These are phyloP conservation scores for Eurosta solidaginis DNA, from an alignment of 1,140 invertebrate species.

Conservation along the genomic window DNA sequence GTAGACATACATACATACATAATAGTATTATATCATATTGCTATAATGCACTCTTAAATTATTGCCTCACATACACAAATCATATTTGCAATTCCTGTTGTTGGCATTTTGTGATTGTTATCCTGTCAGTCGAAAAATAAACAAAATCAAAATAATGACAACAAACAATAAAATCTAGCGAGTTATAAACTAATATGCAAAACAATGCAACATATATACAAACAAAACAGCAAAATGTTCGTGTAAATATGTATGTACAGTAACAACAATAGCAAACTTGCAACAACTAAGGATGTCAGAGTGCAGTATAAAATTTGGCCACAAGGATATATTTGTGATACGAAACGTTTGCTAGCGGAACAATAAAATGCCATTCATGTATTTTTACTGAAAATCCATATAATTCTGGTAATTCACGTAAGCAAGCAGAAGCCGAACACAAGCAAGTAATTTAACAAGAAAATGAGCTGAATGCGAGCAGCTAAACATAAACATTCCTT, in stretches of 20 bases:
- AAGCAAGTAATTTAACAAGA: background rate
- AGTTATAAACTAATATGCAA: slow-evolving; percentile 6
- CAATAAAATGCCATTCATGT: slow-evolving; percentile 24
- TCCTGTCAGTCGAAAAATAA: slow-evolving; percentile 21
- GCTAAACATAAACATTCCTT: too few relatives aligned
- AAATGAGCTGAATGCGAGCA: too few relatives aligned
- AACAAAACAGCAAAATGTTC: background rate
- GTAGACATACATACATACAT: background rate
- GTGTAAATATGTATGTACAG: background rate
- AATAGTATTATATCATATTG: background rate
- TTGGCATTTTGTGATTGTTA: slow-evolving; percentile 21
- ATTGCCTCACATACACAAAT: slow-evolving; percentile 17
- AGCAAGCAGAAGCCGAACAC: background rate
- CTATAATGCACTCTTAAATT: slow-evolving; percentile 22
- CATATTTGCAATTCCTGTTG: slow-evolving; percentile 26
- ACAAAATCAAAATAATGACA: background rate
- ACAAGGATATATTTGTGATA: background rate
- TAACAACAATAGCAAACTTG: background rate
- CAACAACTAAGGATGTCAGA: background rate
- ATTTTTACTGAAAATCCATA: background rate
- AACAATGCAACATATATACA: background rate
- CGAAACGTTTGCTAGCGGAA: background rate
- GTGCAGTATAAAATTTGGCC: background rate
- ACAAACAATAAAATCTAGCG: background rate
- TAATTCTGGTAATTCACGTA: slow-evolving; percentile 27